Base-by-base conservation (phyloP, 2,888 invertebrate genomes). In the Dastarcus helophoroides region DNA sequence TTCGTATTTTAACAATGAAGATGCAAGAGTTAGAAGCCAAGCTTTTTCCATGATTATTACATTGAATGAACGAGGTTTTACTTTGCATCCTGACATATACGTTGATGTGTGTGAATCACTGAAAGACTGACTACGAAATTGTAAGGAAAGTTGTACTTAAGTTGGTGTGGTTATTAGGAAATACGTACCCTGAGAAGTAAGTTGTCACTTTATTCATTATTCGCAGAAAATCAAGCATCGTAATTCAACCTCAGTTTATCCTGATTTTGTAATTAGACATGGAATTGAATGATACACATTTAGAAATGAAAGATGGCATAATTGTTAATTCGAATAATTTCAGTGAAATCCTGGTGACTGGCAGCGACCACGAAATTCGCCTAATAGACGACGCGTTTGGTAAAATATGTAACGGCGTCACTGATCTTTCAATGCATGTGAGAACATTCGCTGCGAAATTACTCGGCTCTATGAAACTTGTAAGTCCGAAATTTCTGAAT, bases 341-440 rank as follows among this genome's bases (percentile, higher is more conserved):
- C 52, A 83, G 79, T 51, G 67, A 74, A 41, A 78, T 80, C 46
- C 72, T 73, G 15, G 64, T 77, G 8, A 70, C 73, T 31, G 77
- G 79, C 12, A 80, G 79, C 30, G 81, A 82, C 41, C 88, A 90
- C 42, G 83, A 86, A 33, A 73, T 94, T 43, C 74, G 93, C 0
- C 66, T 97, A 44, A 80, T 89, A 15, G 97, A 98, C 59, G 93
- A 95, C 54, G 94, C 94, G 1, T 98, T 98, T 66, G 86, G 86
- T 9, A 84, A 88, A 60, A 81, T 97, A 11, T 97, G 97, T 54
- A 82, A 84, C 29, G 79, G 88, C 1, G 80, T 97, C 26, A 93
- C 89, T 49, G 97, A 97, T 63, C 68, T 93, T 14, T 86, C 89
- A 13, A 79, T 90, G 65, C 75, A 82, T 45, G 91, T 91, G 36